phyloP scores from a whole-genome alignment of 1,140 invertebrate genomes.

The Apis florea region DNA sequence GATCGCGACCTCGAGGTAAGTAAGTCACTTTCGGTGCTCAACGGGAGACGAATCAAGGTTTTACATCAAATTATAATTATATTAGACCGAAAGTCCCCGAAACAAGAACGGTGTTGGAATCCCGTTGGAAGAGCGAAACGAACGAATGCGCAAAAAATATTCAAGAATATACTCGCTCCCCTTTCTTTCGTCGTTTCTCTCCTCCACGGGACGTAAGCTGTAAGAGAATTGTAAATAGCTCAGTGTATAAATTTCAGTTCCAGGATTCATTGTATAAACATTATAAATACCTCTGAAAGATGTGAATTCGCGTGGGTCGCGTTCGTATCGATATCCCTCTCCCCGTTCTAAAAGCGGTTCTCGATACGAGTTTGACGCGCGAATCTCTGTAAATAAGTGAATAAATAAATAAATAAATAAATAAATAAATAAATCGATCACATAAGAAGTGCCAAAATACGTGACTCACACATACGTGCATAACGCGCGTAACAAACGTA shows the following conservation, averaged over 20 bases:
- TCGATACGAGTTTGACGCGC: conserved; percentile 20
- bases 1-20: conserved; percentile 54
- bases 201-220: conserved; percentile 24
- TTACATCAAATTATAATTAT: conserved; percentile 46
- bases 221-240: conserved; percentile 70
- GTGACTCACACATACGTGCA: conserved; percentile 9
- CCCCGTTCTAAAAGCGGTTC: background rate
- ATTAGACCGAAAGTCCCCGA: conserved; percentile 25
- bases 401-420: too few species aligned
- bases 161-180: background rate
- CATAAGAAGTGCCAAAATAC: conserved; percentile 68
- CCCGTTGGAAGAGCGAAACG: background rate
- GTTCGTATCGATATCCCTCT: conserved; percentile 30
- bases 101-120: background rate
- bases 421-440: conserved; percentile 30
- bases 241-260: conserved; percentile 72
- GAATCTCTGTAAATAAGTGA: conserved; percentile 55
- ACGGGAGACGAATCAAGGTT: conserved; percentile 30
- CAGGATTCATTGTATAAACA: conserved; percentile 68
- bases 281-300: conserved; percentile 44
- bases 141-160: background rate
- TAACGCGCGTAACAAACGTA: background rate
- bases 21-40: conserved; percentile 55
- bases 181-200: background rate
- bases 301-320: conserved; percentile 24